phyloP scores from a whole-genome alignment of 1,140 invertebrate species.

The Meteorus sp. region DNA sequence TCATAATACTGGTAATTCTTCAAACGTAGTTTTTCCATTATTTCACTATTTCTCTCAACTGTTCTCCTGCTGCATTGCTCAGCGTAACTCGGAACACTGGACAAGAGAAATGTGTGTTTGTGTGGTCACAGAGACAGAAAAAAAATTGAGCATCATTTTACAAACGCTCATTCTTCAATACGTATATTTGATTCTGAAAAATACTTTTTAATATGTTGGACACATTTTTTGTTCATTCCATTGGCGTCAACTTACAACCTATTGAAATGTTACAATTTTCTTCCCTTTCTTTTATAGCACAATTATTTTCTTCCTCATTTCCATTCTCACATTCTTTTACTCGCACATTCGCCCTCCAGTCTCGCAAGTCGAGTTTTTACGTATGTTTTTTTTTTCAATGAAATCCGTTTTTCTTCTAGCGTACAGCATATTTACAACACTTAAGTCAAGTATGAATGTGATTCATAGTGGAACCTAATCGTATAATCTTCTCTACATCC shows the following conservation, averaged over 20 bases:
- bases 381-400: not conserved
- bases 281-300: not conserved
- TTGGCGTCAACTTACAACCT: not conserved
- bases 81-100: not conserved
- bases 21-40: no score
- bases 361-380: not conserved
- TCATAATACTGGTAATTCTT: slow-evolving; percentile 57
- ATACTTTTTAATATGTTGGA: slow-evolving; percentile 39
- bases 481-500: not conserved
- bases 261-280: slow-evolving; percentile 7
- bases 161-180: slow-evolving; percentile 27
- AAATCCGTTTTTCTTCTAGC: not conserved
- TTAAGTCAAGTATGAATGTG: slow-evolving; percentile 10
- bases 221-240: slow-evolving; percentile 4
- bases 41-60: not conserved
- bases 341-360: not conserved
- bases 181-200: slow-evolving; percentile 44
- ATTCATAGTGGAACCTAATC: slow-evolving; percentile 18
- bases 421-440: slow-evolving; percentile 7
- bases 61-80: no score
- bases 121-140: no score
- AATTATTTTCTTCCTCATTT: not conserved
- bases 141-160: not conserved
- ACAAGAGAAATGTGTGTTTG: no score
- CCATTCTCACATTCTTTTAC: not conserved